Base-by-base conservation (phyloP, 2,888 invertebrate species). In the Synanthedon formicaeformis region DNA sequence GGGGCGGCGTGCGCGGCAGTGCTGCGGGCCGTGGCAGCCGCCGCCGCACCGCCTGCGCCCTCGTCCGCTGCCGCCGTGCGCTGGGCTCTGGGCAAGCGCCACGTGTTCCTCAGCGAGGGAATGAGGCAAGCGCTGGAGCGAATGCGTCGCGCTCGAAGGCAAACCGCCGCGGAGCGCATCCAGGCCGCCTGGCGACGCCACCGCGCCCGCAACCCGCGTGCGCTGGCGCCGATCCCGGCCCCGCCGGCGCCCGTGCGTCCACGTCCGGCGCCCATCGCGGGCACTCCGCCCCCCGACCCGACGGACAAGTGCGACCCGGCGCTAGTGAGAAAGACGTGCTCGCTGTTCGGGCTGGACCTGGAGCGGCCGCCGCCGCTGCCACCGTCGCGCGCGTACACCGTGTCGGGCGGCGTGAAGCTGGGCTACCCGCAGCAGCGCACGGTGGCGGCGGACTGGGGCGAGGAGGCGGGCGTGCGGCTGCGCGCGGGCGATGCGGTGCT, bases 101-200 rank as follows among this genome's bases (percentile, higher is more conserved):
- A 98, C 79, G 95, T 97, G 50, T 98, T 98, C 81, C 90, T 97
- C 56, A 97, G 96, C 84, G 97, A 97, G 82, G 96, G 95, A 34
- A 95, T 96, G 69, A 90, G 96, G 5, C 96, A 97, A 82, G 95
- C 96, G 66, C 78, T 98, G 63, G 97, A 97, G 76, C 91, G 92
- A 55, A 85, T 96, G 67, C 89, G 97, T 5, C 91, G 92, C 27
- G 92, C 93, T 57, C 93, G 93, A 3, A 89, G 96, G 1, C 91
- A 92, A 62, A 90, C 91, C 60, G 95, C 96, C 12, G 96, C 96
- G 1, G 92, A 92, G n/a, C 77, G 92, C 51, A 93, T 97, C 67
- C 97, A 94, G 85, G 89, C 94, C 5, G 91, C 92, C 40, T 97
- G 96, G 96, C 90, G 95, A 54, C 94, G 95, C 0, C 93, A 93